phyloP scores from a whole-genome alignment of 2,797 vertebrate species.

The Zenarchopterus dispar region DNA sequence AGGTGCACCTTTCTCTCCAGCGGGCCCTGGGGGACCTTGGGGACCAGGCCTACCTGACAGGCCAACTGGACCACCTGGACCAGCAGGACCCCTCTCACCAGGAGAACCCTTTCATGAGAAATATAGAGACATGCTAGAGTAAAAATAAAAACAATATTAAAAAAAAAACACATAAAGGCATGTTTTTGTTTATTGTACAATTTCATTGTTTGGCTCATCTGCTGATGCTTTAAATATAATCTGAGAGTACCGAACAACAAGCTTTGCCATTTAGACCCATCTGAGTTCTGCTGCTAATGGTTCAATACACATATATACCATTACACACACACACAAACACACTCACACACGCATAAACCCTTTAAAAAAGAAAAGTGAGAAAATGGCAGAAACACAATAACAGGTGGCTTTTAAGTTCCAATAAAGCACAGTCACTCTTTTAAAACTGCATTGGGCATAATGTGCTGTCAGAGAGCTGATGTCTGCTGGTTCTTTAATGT shows the following conservation, averaged over 20 bases:
- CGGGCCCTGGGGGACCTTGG: slow-evolving; percentile 95
- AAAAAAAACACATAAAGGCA: not conserved
- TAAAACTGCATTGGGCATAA: slow-evolving; percentile 37
- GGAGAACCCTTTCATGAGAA: slow-evolving; percentile 88
- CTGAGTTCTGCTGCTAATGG: slow-evolving; percentile 43
- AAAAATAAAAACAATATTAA: not conserved
- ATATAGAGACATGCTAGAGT: not conserved
- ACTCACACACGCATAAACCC: slow-evolving; percentile 2
- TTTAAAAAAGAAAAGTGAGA: slow-evolving; percentile 17
- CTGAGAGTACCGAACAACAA: slow-evolving; percentile 17
- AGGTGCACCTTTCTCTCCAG: slow-evolving; percentile 96
- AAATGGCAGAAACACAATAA: slow-evolving; percentile 25
- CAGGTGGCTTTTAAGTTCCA: slow-evolving; percentile 46
- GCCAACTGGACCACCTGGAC: slow-evolving; percentile 92
- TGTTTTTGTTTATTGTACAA: not conserved
- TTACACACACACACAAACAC: slow-evolving; percentile 5
- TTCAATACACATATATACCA: slow-evolving; percentile 15
- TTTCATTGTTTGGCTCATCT: not conserved
- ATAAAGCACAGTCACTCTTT: slow-evolving; percentile 32
- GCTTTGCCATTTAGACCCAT: slow-evolving; percentile 26
- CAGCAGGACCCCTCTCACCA: slow-evolving; percentile 93
- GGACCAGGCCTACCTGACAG: slow-evolving; percentile 93
- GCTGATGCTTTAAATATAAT: slow-evolving; percentile 2
- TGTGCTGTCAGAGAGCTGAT: slow-evolving; percentile 19
- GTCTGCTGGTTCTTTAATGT: slow-evolving; percentile 10